Evolutionary conservation across 2,888 invertebrate genomes (phyloP), one percentile per base, ranked within the genome.

Genomic region (Andrena bucephala): DNA sequence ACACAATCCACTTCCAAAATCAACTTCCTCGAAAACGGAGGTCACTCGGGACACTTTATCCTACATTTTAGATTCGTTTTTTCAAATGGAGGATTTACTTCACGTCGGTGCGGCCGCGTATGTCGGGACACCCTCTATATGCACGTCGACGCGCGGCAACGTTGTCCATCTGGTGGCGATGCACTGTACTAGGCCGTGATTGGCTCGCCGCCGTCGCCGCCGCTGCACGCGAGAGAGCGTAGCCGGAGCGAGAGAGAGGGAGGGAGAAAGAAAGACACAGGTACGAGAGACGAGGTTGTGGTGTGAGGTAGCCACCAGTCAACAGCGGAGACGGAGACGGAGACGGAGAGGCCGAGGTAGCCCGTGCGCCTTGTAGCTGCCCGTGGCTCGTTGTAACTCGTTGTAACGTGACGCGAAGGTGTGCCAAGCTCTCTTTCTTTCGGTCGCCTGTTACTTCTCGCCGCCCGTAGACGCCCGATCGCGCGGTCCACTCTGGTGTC

Each of bases 401-500:
- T 83, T 83, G 89, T 87, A 89, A 89, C 89, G 89, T 87, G 87
- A 89, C 90, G 90, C 89, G 88, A 87, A 89, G 89, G 90, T 89
- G 90, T 85, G 90, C 89, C 82, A 79, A 76, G 84, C 69, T 81
- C 24, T 57, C 57, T 57, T 57, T 57, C 77, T 75, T 69, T 83
- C 81, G 78, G 66, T 79, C 70, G 80, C 84, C 86, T 87, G 89
- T 90, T 85, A 90, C 86, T 85, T 83, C 54, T 52, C 20, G 20
- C 54, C 80, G 66, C 63, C 66, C 73, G 50, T 67, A 72, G 69
- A 70, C 80, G 77, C 65, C 81, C 84, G 83, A 84, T 78, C 65
- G 48, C 72, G 73, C 69, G 77, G 10, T 77, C 75, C 67, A 68
- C 72, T 69, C 16, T 71, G 67, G 83, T 79, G 76, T 71, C 70